Base-by-base conservation (phyloP, 2,888 invertebrate species). In the Protonemura montana region DNA sequence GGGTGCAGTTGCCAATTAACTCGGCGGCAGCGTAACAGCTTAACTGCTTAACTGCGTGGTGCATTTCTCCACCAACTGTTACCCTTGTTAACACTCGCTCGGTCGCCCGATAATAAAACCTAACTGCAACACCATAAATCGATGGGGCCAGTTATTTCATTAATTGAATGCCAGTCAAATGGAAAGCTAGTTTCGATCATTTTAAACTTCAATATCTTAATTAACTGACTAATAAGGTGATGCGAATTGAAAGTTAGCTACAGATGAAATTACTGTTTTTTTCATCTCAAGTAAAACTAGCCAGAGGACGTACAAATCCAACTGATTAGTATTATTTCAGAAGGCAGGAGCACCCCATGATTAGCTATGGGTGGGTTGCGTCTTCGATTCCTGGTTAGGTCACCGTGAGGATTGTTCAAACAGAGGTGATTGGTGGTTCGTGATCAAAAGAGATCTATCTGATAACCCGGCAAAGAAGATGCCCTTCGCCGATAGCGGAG, bases 1-100 rank as follows among this genome's bases (percentile, higher is more conserved):
- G 59, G 59, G 59, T 59, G 59, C 59, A 59, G 59, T 59, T 59
- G 59, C 59, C 21, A 59, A 59, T 59, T 59, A 59, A 59, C 59
- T 3, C 59, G 21, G 21, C 59, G 59, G 21, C 59, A 3, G 21
- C 41, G 41, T 41, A 41, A 41, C 41, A 13, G n/a, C n/a, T n/a
- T n/a, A n/a, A n/a, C n/a, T 35, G 35, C 35, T 35, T 35, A 35
- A 10, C 10, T 35, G 21, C 21, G 59, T 59, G 59, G 16, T 16
- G 6, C 59, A 21, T 59, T 59, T 59, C 59, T 59, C 59, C 59
- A 59, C 2, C 21, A 1, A 59, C 6, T 1, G 6, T 2, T 7
- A 59, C 59, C 59, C 59, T 2, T 2, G 59, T 41, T 41, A 41
- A 5, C 59, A 13, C 6, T 35, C 59, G 13, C 59, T 10, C 59